These are phyloP conservation scores for Lerista edwardsae DNA, from an alignment of 2,797 vertebrate species.

Conservation along the genomic window DNA sequence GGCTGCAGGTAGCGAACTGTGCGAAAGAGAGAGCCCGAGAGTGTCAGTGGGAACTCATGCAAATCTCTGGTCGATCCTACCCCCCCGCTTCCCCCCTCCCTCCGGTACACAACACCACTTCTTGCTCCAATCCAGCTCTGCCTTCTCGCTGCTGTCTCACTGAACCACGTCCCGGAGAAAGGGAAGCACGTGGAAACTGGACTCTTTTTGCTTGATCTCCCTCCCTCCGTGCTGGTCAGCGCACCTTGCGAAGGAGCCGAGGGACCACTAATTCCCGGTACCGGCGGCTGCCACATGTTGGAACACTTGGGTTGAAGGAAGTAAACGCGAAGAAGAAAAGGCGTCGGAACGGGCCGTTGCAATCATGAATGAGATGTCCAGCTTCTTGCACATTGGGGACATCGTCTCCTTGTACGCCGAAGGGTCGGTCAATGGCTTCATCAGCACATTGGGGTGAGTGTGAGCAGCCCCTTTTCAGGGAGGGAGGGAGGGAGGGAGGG, in stretches of 20 bases:
- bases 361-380: slow-evolving; percentile 93
- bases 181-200: not conserved
- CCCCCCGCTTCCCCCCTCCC: too few relatives aligned
- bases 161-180: not conserved
- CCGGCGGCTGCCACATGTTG: not conserved
- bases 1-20: slow-evolving; percentile 63
- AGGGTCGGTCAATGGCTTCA: slow-evolving; percentile 95
- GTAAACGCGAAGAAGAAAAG: not conserved
- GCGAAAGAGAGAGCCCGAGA: not conserved
- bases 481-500: not conserved
- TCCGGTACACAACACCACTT: too few relatives aligned
- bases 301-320: not conserved
- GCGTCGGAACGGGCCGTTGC: not conserved
- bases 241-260: not conserved
- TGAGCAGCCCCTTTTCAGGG: not conserved
- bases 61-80: slow-evolving; percentile 1
- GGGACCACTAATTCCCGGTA: not conserved
- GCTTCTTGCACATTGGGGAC: slow-evolving; percentile 95
- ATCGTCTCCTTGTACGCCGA: slow-evolving; percentile 96
- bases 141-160: not conserved
- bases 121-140: not conserved
- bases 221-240: not conserved
- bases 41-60: slow-evolving; percentile 8
- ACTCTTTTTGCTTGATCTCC: not conserved
- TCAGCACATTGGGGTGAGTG: slow-evolving; percentile 96